Evolutionary conservation across 2,888 invertebrate genomes (phyloP), one percentile per base, ranked within the genome.

Genomic region (Drosophila pseudotalamancana): DNA sequence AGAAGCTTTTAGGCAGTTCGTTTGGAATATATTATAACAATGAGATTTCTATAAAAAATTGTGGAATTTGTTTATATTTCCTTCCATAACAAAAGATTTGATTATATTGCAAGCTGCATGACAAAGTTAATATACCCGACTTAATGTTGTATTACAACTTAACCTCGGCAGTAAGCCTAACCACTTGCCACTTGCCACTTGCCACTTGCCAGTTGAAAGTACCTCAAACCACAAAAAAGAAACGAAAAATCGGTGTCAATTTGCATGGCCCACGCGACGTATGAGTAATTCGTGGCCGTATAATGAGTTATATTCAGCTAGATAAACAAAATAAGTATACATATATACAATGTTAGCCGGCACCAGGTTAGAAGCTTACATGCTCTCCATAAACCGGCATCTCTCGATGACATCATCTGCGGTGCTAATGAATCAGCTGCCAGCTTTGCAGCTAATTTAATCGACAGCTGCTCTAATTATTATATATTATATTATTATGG

Each of bases 191-290:
- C 23, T 49, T 57, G 49, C 19, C 48, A 40, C 25, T 59, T 51
- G 40, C 18, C 45, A 35, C 31, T 31, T 48, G 43, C 46, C 39
- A 32, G 45, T 53, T 35, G 9, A 46, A 19, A 59, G 60, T 23
- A 27, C 27, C 35, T 31, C 18, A n/a, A n/a, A n/a, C n/a, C n/a
- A n/a, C n/a, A n/a, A n/a, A n/a, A n/a, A n/a, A n/a, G n/a, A n/a
- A n/a, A n/a, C n/a, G n/a, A 25, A 62, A 84, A 81, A 81, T 74
- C 48, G 71, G 53, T 81, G 81, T 84, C 85, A 87, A 84, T 68
- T 84, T 43, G 27, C 6, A 27, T 14, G 42, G 45, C 74, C 75
- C 67, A 65, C 77, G 42, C 57, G 55, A 34, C 68, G 71, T 68
- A 68, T 81, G 85, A 81, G 79, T 62, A 84, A 87, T 68, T 43